phyloP scores from a whole-genome alignment of 2,797 vertebrate species.

The Melopsittacus undulatus region DNA sequence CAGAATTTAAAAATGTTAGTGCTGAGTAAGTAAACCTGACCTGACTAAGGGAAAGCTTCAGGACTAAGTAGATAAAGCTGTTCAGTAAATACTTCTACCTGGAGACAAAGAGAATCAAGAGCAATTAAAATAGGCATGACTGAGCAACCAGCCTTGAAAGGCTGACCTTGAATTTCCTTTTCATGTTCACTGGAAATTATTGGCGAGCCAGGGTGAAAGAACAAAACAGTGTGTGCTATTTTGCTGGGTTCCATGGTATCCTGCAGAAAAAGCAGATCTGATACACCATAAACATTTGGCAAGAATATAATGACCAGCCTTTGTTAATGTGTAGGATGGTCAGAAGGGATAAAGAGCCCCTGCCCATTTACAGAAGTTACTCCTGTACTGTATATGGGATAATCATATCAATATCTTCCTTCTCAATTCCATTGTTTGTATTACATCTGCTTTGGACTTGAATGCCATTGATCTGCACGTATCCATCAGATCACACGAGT shows the following conservation, averaged over 20 bases:
- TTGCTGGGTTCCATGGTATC: background rate
- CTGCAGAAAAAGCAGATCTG: background rate
- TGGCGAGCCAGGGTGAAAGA: background rate
- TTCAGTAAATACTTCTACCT: background rate
- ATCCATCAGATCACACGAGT: background rate
- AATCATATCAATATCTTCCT: background rate
- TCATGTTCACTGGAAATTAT: background rate
- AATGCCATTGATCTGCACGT: background rate
- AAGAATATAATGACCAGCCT: background rate
- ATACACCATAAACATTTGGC: background rate
- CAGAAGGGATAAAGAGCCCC: background rate
- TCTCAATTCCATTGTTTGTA: background rate
- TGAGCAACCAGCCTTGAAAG: background rate
- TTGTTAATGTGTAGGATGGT: background rate
- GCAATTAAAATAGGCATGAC: constrained; percentile 10
- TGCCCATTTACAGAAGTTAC: background rate
- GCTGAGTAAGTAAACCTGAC: background rate
- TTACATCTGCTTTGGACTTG: background rate
- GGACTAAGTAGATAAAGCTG: background rate
- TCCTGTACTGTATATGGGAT: background rate
- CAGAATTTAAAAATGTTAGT: background rate
- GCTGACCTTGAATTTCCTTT: constrained; percentile 42
- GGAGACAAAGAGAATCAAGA: constrained; percentile 23
- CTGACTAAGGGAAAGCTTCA: background rate
- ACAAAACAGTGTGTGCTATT: background rate